Conservation (phyloP, 2,888 invertebrate species). For the Drosophila helvetica region DNA sequence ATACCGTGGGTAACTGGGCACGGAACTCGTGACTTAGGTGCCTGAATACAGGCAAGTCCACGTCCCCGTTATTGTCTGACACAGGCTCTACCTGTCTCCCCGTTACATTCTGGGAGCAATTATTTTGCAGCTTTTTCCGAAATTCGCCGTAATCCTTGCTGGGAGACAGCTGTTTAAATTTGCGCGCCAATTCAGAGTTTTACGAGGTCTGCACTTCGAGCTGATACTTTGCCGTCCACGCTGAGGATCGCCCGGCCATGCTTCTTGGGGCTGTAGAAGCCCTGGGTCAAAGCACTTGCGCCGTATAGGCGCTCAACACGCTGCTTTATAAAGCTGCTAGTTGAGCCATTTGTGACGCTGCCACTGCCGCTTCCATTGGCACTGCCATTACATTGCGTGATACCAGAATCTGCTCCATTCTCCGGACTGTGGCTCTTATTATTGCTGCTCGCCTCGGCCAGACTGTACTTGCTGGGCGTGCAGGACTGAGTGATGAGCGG, state of each 20-base stretch:
- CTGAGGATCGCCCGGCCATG: constrained; percentile 36
- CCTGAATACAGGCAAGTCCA: constrained; percentile 89
- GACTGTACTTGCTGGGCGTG: constrained; percentile 40
- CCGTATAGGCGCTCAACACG: constrained; percentile 95
- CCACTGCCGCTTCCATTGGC: constrained; percentile 71
- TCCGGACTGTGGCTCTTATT: constrained; percentile 20
- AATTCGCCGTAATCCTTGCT: constrained; percentile 80
- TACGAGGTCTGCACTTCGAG: constrained; percentile 54
- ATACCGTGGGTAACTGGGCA: constrained; percentile 89
- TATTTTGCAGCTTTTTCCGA: constrained; percentile 69
- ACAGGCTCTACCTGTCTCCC: constrained; percentile 34
- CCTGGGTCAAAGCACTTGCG: constrained; percentile 93
- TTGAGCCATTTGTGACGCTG: constrained; percentile 65
- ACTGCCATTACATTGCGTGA: constrained; percentile 1
- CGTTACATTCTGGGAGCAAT: constrained; percentile 40
- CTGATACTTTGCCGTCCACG: constrained; percentile 30
- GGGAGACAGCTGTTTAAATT: constrained; percentile 81
- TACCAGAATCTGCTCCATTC: constrained; percentile 3
- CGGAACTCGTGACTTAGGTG: constrained; percentile 94
- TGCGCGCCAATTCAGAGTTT: constrained; percentile 83
- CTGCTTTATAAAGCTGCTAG: constrained; percentile 93
- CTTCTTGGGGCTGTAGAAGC: constrained; percentile 89
- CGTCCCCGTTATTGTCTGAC: constrained; percentile 44
- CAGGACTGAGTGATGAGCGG: constrained; percentile 64
- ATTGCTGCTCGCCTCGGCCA: constrained; percentile 59